Percentiles rank a stretch among this genome's conserved stretches.
phyloP scores from a whole-genome alignment of 2,113 vertebrate genomes.

The Xenopus laevis region DNA sequence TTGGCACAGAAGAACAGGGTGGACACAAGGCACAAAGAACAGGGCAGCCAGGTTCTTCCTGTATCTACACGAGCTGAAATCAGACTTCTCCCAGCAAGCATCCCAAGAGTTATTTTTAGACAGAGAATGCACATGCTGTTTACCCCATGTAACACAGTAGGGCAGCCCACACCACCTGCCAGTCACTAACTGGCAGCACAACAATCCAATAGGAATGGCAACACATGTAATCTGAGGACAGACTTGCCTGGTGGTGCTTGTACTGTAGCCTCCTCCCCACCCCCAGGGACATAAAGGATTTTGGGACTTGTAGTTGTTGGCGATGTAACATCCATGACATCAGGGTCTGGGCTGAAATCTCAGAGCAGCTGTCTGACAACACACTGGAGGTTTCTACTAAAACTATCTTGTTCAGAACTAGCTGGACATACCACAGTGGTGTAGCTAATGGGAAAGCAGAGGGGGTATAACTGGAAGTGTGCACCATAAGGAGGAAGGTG shows the following conservation, averaged over 20 bases:
- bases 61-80: conserved; percentile 1
- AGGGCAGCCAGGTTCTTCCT: conserved; percentile 36
- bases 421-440: too few species aligned
- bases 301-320: conserved; percentile 68
- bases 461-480: too few species aligned
- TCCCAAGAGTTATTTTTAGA: conserved; percentile 71
- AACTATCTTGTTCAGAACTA: too few species aligned
- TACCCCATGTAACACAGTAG: conserved; percentile 64
- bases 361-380: not conserved
- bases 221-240: conserved; percentile 34
- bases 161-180: conserved; percentile 29
- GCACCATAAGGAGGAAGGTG: too few species aligned
- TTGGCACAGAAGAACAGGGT: not conserved
- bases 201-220: conserved; percentile 66
- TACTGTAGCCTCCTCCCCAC: conserved; percentile 53
- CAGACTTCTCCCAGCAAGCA: conserved; percentile 50
- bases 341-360: not conserved
- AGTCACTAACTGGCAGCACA: conserved; percentile 57
- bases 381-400: not conserved
- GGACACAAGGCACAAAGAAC: not conserved
- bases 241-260: conserved; percentile 51
- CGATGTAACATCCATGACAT: not conserved
- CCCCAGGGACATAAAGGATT: conserved; percentile 39
- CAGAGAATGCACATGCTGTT: conserved; percentile 71
- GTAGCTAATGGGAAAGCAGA: too few species aligned